phyloP scores from a whole-genome alignment of 2,888 invertebrate species.

The Sphaerophoria taeniata region DNA sequence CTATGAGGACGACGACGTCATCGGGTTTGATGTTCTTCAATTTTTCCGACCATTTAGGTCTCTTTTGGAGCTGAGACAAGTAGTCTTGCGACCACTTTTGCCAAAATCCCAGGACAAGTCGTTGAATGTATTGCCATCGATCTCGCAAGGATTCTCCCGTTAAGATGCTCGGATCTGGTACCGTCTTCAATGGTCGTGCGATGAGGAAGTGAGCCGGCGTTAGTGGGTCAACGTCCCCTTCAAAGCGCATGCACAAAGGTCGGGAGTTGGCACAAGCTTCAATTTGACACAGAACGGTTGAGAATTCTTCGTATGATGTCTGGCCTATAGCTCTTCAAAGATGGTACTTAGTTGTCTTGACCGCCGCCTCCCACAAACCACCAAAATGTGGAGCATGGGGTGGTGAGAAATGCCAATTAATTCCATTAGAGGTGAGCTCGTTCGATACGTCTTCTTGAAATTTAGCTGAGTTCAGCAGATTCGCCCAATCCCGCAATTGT shows the following conservation, averaged over 20 bases:
- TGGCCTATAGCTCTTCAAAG: constrained; percentile 76
- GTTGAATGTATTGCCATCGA: constrained; percentile 77
- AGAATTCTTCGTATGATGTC: constrained; percentile 77
- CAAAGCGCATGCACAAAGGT: constrained; percentile 75
- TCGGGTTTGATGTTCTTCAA: constrained; percentile 59
- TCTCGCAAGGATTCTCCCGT: not conserved
- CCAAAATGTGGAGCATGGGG: constrained; percentile 78
- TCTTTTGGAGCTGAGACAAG: constrained; percentile 74
- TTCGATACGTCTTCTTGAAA: constrained; percentile 40
- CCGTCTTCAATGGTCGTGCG: constrained; percentile 21
- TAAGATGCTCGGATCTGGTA: constrained; percentile 29
- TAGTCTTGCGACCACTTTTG: constrained; percentile 76
- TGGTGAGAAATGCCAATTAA: constrained; percentile 79
- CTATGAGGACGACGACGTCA: constrained; percentile 76
- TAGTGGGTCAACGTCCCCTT: constrained; percentile 71
- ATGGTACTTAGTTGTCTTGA: constrained; percentile 78
- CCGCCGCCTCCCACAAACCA: constrained; percentile 79
- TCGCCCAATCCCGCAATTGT: constrained; percentile 44
- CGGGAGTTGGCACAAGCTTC: constrained; percentile 78
- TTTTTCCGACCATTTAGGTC: constrained; percentile 75
- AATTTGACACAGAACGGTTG: constrained; percentile 77
- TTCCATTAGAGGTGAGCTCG: constrained; percentile 8
- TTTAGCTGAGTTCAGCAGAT: constrained; percentile 18
- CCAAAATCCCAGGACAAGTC: constrained; percentile 76
- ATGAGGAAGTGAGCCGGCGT: constrained; percentile 74